Evolutionary conservation across 2,797 vertebrate genomes (phyloP).

Genomic region (Hozukius guyotensis): DNA sequence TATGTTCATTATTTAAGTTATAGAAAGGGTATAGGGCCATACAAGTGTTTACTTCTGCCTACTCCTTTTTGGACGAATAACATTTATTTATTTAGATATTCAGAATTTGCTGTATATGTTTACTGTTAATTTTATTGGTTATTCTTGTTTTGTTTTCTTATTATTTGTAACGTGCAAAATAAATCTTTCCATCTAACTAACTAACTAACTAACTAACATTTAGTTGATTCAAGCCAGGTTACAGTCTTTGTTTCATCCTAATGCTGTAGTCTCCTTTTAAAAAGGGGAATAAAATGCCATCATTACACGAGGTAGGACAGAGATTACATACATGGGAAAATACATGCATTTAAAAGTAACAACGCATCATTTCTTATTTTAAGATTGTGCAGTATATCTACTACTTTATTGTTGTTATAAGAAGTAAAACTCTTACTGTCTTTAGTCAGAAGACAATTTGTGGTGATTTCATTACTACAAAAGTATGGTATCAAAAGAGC

Average conservation of each 20-base stretch:
- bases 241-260: neutral
- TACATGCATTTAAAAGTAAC: neutral
- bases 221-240: neutral
- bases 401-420: neutral
- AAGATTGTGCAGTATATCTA: neutral
- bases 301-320: neutral
- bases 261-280: neutral
- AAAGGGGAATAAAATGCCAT: neutral
- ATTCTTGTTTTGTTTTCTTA: no score
- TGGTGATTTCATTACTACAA: neutral
- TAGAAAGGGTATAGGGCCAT: accelerated
- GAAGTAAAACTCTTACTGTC: neutral
- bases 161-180: no score
- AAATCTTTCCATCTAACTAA: no score
- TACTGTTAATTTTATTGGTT: no score
- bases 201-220: neutral
- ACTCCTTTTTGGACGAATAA: no score
- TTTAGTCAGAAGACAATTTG: neutral
- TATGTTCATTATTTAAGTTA: no score
- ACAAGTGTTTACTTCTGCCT: no score
- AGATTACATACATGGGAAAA: neutral
- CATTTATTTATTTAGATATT: no score
- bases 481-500: neutral
- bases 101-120: no score
- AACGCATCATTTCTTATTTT: neutral